Base-by-base conservation (phyloP, 2,888 invertebrate species). In the Aricia artaxerxes region DNA sequence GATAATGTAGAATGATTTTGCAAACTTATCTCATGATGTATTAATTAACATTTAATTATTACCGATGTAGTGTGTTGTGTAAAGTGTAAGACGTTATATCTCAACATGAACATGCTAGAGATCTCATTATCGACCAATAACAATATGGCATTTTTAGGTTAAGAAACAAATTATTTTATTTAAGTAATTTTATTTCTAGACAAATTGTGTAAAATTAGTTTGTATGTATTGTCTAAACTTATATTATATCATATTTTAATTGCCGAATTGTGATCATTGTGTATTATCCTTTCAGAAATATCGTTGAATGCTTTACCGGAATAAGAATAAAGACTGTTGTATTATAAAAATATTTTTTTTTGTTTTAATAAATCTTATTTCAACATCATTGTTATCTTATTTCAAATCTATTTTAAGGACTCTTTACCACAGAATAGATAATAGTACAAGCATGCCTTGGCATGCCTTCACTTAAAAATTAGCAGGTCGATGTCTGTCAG, bases 311-410 rank as follows among this genome's bases (percentile, higher is more conserved):
- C 90, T 93, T 92, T 93, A 92, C 91, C 87, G 90, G 89, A 91
- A 91, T 94, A 94, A 93, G 91, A 94, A 92, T 93, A 93, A 94
- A 94, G 94, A 94, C 94, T 94, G 94, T 94, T 93, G 94, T 94
- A 94, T 89, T 92, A 93, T 93, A 93, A 89, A 90, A 88, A 87
- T 88, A 86, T 87, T 89, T 91, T 24, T 24, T 89, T 91, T 91
- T 87, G 88, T 90, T 90, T 89, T 87, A 91, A 89, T 91, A 91
- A 91, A 90, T 89, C 86, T 89, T 90, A 89, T 87, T 89, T 87
- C 88, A 89, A 88, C 89, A 84, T 82, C 83, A 87, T 53, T 13
- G 24, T 76, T 31, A 53, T 6, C 2, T 76, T 76, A 13, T 76
- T 76, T 76, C 5, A 24, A 24, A 9, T 11, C 75, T 49, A 49